phyloP scores from a whole-genome alignment of 2,113 vertebrate species.

The Lagopus muta region DNA sequence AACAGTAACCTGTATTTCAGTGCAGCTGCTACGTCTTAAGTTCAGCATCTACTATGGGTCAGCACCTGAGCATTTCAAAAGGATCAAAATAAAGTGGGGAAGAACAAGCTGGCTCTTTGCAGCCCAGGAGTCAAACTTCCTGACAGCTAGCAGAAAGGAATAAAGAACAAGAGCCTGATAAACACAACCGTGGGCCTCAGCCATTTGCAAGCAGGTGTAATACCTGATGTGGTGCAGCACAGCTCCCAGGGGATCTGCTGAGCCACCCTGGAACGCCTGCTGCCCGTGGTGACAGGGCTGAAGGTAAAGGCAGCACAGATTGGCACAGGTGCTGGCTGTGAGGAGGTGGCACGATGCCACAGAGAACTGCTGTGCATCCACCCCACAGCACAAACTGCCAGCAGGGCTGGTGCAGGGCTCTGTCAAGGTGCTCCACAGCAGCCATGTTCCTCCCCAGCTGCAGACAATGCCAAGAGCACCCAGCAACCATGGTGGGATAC shows the following conservation, averaged over 20 bases:
- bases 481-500: neutral
- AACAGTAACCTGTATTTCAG: neutral
- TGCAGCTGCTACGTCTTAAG: neutral
- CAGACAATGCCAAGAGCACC: neutral
- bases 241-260: neutral
- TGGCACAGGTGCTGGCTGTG: neutral
- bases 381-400: no score
- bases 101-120: neutral
- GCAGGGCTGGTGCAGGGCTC: neutral
- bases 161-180: neutral
- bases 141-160: neutral
- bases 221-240: neutral
- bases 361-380: no score
- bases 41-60: neutral
- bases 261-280: neutral
- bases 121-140: neutral
- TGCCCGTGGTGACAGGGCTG: accelerated
- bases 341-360: neutral
- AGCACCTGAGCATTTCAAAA: neutral
- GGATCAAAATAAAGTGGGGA: neutral
- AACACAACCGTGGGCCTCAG: neutral
- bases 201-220: neutral
- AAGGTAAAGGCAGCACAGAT: neutral
- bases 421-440: neutral
- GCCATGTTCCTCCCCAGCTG: neutral